Base-by-base conservation (phyloP, 1,140 invertebrate genomes). In the Sitophilus oryzae region DNA sequence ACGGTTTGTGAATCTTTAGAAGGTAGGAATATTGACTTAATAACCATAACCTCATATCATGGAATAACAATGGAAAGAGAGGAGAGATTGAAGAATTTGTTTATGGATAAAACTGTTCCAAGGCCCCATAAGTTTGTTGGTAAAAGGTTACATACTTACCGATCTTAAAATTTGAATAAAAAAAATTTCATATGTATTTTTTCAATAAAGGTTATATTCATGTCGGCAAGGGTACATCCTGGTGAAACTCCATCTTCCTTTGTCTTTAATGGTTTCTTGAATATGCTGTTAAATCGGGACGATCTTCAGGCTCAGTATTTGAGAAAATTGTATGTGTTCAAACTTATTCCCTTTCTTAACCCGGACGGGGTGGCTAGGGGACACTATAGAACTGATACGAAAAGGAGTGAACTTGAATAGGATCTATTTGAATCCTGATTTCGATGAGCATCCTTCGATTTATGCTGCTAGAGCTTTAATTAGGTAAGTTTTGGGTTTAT, bases 241-340 rank as follows among this genome's bases (percentile, higher is more conserved):
- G 93, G 93, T 11, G 93, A 97, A 76, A 93, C 90, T 15, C 93
- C 94, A 47, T 88, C 91, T 4, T 93, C 88, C 70, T 96, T 94
- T 78, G 90, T 96, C 11, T 85, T 96, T 73, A 93, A 94, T 73
- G 93, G 94, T 14, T 84, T 94, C 55, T 75, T 96, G 9, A 86
- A 91, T 67, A 83, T 90, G 34, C 67, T 89, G 43, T 66, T 96
- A 3, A 80, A 81, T 52, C 77, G 82, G 21, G 82, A 86, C 44
- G 88, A 93, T 68, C 77, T 82, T 23, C 82, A 91, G 21, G 90
- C 79, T 70, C 64, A 81, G 48, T 74, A 78, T 61, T 72, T 95
- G 10, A 77, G 92, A 35, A 82, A 86, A 61, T 69, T 82, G 35
- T 91, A 88, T 67, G 89, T 96, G 43, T 95, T 96, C 74, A 95